Percentiles rank a stretch among this genome's conserved stretches.
Conservation (phyloP, 2,888 invertebrate species). For the Andrena marginata region DNA sequence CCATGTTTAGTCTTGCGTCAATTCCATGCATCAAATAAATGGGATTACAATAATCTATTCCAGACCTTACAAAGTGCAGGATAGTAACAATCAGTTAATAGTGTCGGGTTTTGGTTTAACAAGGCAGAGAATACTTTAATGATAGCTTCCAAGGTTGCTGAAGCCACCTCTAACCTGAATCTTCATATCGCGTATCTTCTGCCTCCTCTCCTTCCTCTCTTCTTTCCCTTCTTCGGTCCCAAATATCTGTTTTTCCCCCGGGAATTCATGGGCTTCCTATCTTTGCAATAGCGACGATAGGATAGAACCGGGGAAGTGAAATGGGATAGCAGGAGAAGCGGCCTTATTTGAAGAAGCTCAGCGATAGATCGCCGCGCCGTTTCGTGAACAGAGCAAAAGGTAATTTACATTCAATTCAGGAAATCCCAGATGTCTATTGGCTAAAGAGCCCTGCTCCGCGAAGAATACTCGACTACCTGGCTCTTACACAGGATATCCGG, state of each 20-base stretch:
- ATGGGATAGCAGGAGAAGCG: conserved; percentile 34
- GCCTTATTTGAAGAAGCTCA: conserved; percentile 77
- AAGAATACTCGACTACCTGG: conserved; percentile 75
- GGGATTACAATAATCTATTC: conserved; percentile 67
- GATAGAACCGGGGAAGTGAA: conserved; percentile 18
- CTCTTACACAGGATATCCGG: conserved; percentile 73
- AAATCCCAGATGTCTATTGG: conserved; percentile 80
- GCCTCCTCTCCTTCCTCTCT: background rate
- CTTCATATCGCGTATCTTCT: background rate
- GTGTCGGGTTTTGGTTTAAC: background rate
- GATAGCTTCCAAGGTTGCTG: background rate
- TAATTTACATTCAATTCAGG: conserved; percentile 82
- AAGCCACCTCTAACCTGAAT: conserved; percentile 1
- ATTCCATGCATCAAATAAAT: conserved; percentile 69
- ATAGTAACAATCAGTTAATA: conserved; percentile 42
- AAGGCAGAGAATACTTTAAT: conserved; percentile 1
- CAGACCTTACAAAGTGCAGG: conserved; percentile 44
- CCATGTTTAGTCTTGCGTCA: conserved; percentile 61
- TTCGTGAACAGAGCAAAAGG: conserved; percentile 74
- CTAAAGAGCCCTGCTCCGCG: conserved; percentile 71
- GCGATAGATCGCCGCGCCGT: conserved; percentile 76
- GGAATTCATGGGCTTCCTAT: conserved; percentile 3
- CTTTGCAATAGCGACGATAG: background rate
- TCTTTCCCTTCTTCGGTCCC: background rate
- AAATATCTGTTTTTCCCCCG: conserved; percentile 9